Evolutionary conservation across 2,113 vertebrate species (phyloP).

Genomic region (Leucosticte australis): DNA sequence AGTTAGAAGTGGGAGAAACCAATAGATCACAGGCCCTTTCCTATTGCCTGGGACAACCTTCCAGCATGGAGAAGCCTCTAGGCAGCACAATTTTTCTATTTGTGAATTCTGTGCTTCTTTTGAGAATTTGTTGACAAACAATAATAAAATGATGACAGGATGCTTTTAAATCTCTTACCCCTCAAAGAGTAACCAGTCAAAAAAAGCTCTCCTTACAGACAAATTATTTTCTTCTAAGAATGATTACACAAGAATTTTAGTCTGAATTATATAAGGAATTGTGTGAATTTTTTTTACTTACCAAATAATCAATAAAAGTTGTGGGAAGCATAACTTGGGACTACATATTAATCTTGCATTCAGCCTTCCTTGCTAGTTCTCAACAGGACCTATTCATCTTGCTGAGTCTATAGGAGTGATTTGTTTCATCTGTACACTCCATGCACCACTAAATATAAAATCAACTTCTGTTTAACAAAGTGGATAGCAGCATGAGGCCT

Average conservation of each 20-base stretch:
- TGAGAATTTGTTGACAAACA: neutral
- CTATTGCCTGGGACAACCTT: neutral
- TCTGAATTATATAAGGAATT: constrained; percentile 59
- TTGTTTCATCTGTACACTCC: constrained; percentile 70
- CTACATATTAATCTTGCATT: constrained; percentile 77
- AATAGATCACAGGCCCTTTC: neutral
- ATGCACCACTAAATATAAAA: constrained; percentile 72
- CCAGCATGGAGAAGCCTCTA: neutral
- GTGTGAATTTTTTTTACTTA: constrained; percentile 35
- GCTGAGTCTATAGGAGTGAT: constrained; percentile 60
- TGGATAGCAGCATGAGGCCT: constrained; percentile 55
- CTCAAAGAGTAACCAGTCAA: neutral
- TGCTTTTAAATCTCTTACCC: neutral
- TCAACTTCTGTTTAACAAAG: constrained; percentile 73
- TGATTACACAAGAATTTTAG: constrained; percentile 58
- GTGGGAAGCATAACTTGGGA: constrained; percentile 68
- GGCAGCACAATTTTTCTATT: neutral
- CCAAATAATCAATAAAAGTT: constrained; percentile 73
- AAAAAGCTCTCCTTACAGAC: constrained; percentile 35
- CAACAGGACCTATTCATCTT: constrained; percentile 73
- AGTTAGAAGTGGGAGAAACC: neutral
- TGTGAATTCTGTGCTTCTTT: neutral
- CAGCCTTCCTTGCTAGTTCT: constrained; percentile 61
- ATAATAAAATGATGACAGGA: neutral
- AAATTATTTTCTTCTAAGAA: constrained; percentile 50